Conservation (phyloP, 2,888 invertebrate genomes). For the Conchocele bisecta region DNA sequence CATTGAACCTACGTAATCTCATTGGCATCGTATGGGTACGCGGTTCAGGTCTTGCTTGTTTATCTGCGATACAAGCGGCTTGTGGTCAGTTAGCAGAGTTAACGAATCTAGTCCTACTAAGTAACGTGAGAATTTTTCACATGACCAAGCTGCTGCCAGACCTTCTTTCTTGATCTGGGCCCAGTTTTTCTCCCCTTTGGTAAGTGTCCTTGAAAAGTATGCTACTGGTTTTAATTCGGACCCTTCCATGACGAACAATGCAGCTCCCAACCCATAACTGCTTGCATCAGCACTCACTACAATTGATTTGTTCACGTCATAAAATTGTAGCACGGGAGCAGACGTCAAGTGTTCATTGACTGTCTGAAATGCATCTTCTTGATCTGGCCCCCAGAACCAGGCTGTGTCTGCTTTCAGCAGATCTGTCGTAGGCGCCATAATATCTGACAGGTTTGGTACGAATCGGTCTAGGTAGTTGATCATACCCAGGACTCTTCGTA, state of each 20-base stretch:
- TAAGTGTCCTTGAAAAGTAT: conserved; percentile 58
- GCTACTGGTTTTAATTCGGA: conserved; percentile 50
- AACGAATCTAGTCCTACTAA: conserved; percentile 51
- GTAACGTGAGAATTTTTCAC: conserved; percentile 48
- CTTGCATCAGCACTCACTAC: conserved; percentile 61
- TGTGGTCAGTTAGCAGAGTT: conserved; percentile 59
- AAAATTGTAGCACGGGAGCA: conserved; percentile 53
- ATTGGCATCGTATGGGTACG: conserved; percentile 53
- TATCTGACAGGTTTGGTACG: conserved; percentile 40
- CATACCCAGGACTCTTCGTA: conserved; percentile 49
- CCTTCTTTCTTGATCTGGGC: conserved; percentile 62
- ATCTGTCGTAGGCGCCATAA: conserved; percentile 47
- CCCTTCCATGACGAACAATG: conserved; percentile 44
- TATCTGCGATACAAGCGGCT: conserved; percentile 57
- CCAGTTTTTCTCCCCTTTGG: conserved; percentile 49
- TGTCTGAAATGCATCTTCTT: conserved; percentile 46
- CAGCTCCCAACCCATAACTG: conserved; percentile 60
- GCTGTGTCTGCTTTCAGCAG: conserved; percentile 32
- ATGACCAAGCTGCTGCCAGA: conserved; percentile 53
- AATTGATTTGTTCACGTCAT: conserved; percentile 51
- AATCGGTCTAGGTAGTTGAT: conserved; percentile 54
- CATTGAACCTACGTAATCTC: too few relatives aligned
- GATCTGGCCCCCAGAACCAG: conserved; percentile 30
- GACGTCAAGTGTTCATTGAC: conserved; percentile 44
- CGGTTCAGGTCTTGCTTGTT: conserved; percentile 49